Conservation (phyloP, 2,113 vertebrate genomes). For the Trogon melanurus region DNA sequence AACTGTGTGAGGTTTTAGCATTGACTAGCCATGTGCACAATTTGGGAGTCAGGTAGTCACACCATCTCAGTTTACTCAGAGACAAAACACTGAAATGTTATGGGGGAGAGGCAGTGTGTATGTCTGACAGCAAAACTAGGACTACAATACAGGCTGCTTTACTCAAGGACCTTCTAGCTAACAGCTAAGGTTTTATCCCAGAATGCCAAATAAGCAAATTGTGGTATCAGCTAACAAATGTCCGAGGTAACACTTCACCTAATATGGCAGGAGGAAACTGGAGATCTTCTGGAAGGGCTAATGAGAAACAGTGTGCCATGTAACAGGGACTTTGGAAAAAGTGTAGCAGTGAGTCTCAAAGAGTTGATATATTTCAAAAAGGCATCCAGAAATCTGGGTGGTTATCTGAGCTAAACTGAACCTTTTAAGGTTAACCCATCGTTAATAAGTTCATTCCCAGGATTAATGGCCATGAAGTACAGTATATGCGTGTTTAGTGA, state of each 20-base stretch:
- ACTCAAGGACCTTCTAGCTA: neutral
- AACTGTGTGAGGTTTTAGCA: neutral
- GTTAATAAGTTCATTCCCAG: conserved; percentile 68
- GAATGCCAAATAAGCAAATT: neutral
- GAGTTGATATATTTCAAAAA: conserved; percentile 24
- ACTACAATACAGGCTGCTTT: neutral
- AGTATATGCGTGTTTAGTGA: conserved; percentile 49
- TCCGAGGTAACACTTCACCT: neutral
- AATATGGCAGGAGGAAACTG: neutral
- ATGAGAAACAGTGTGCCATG: neutral
- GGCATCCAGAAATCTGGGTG: conserved; percentile 50
- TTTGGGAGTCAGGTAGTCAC: neutral
- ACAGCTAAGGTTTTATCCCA: neutral
- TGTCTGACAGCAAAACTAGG: neutral
- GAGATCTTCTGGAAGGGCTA: neutral
- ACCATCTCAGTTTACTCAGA: neutral
- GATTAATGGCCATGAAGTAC: conserved; percentile 49
- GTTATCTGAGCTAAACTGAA: conserved; percentile 59
- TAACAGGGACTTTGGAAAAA: conserved; percentile 5
- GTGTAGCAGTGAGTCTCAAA: neutral
- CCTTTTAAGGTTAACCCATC: conserved; percentile 46
- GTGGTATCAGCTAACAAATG: neutral
- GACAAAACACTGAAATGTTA: neutral
- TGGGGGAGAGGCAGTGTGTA: neutral
- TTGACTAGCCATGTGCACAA: neutral